Base-by-base conservation (phyloP, 2,888 invertebrate genomes). In the Apotomis capreana region DNA sequence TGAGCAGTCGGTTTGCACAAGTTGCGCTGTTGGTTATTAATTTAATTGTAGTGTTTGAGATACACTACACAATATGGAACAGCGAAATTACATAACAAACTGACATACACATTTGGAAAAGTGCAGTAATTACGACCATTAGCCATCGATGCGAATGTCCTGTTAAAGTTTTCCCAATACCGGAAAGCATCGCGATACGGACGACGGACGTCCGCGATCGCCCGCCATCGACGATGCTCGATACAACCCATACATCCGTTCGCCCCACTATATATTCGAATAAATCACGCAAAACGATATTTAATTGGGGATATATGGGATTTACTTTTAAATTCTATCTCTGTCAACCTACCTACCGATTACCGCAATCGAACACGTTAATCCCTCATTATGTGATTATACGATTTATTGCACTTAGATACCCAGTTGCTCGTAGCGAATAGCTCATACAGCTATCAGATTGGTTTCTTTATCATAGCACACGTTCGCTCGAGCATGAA, bases 161-260 rank as follows among this genome's bases (percentile, higher is more conserved):
- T 44, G 57, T 55, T 26, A 63, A 63, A 63, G 57, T 69, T 69
- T 69, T 62, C 49, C 62, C 69, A 63, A 69, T 69, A 62, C 62
- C 62, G 62, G 69, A 69, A 62, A 46, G 55, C 13, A 57, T 69
- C 62, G 60, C 37, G 68, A 69, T 69, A 62, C 62, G 62, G 40
- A 57, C 51, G 49, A 49, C 62, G 57, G 69, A 69, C n/a, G 37
- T 62, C 70, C 68, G 74, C 37, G 52, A 26, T 60, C 46, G 36
- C 69, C 57, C 55, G 40, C 68, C 54, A 62, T 62, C 72, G 67
- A 51, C 26, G n/a, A 46, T 60, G 49, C 61, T 40, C 44, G 10
- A 12, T n/a, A 26, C 55, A 44, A 57, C 40, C 65, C 61, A 69
- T 69, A 51, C 69, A 69, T 62, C 54, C 62, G 46, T 10, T 12